Percentiles rank a stretch among this genome's conserved stretches.
phyloP scores from a whole-genome alignment of 2,888 invertebrate genomes.

The Heliconius sara region DNA sequence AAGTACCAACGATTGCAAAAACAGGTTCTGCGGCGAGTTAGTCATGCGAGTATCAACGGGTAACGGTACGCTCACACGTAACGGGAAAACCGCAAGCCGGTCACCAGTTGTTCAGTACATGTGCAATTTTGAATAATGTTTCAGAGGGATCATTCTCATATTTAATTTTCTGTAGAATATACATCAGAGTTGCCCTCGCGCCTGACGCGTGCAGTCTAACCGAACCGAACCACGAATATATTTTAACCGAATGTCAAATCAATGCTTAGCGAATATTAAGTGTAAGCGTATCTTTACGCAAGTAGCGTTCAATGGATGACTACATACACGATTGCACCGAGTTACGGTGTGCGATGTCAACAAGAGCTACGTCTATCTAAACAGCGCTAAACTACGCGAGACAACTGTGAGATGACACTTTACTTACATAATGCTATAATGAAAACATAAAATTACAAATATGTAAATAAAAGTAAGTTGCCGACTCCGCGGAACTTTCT shows the following conservation, averaged over 20 bases:
- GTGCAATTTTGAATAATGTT: slow-evolving; percentile 24
- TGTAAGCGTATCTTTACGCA: slow-evolving; percentile 46
- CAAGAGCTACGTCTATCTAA: slow-evolving; percentile 1
- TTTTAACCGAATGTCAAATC: background rate
- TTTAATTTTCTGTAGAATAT: background rate
- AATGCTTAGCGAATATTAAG: slow-evolving; percentile 18
- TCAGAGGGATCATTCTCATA: slow-evolving; percentile 19
- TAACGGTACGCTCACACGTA: slow-evolving; percentile 45
- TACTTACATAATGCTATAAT: background rate
- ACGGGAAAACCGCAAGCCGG: slow-evolving; percentile 30
- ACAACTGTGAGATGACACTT: slow-evolving; percentile 8
- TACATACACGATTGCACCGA: too few relatives aligned
- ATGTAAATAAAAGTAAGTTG: background rate
- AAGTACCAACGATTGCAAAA: slow-evolving; percentile 23
- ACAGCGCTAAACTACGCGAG: background rate
- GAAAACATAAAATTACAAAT: too few relatives aligned
- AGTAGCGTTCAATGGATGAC: slow-evolving; percentile 2
- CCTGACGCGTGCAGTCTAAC: background rate
- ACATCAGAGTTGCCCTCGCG: slow-evolving; percentile 18
- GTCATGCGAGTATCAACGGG: slow-evolving; percentile 39
- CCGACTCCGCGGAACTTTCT: background rate
- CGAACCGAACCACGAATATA: background rate
- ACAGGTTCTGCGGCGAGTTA: slow-evolving; percentile 30
- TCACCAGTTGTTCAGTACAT: background rate
- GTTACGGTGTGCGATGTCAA: background rate